These are phyloP conservation scores for Drosophila teissieri DNA, from an alignment of 1,140 invertebrate genomes.

Conservation along the genomic window DNA sequence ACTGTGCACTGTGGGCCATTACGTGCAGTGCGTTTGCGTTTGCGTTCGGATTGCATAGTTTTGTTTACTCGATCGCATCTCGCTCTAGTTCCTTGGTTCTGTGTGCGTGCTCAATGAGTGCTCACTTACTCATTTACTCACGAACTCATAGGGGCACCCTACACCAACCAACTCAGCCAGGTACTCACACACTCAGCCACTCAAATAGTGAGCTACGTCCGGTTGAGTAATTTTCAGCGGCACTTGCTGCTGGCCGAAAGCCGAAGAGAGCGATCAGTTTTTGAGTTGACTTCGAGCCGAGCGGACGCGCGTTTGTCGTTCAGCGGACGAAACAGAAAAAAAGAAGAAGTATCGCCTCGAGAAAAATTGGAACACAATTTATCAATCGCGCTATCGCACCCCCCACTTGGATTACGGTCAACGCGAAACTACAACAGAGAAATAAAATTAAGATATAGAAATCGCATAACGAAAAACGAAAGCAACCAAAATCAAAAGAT, in stretches of 20 bases:
- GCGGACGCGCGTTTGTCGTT: constrained; percentile 67
- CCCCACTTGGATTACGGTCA: constrained; percentile 82
- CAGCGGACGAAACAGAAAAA: constrained; percentile 26
- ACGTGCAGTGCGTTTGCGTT: constrained; percentile 53
- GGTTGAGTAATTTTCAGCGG: constrained; percentile 37
- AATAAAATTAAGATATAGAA: constrained; percentile 39
- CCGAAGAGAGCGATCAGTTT: constrained; percentile 71
- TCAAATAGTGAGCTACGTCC: constrained; percentile 5
- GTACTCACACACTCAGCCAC: background rate
- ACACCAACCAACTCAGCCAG: constrained; percentile 16
- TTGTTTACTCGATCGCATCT: constrained; percentile 63
- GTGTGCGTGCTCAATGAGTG: constrained; percentile 79
- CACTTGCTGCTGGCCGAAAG: constrained; percentile 64
- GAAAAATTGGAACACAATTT: constrained; percentile 60
- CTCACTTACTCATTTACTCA: constrained; percentile 35
- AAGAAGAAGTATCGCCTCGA: constrained; percentile 47
- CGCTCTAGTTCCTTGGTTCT: constrained; percentile 54
- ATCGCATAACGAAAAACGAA: constrained; percentile 26
- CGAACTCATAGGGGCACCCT: background rate
- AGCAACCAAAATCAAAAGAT: constrained; percentile 21
- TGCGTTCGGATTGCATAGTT: constrained; percentile 67
- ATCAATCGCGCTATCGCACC: constrained; percentile 60
- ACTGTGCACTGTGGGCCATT: constrained; percentile 73
- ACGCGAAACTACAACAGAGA: constrained; percentile 61
- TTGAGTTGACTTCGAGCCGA: constrained; percentile 75